Conservation (phyloP, 2,888 invertebrate species). For the Nomada ruficornis region DNA sequence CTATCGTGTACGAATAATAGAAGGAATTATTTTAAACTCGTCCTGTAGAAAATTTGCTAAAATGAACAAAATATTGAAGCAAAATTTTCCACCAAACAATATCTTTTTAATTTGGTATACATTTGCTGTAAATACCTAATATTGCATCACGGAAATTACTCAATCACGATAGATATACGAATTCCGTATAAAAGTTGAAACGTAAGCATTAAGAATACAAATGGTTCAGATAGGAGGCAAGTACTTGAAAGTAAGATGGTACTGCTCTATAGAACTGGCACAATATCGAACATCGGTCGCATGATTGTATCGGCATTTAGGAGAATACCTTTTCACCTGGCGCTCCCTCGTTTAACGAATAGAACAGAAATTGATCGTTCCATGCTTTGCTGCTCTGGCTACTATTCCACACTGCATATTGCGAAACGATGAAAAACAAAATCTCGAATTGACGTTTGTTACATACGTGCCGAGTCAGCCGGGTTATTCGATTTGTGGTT, state of each 20-base stretch:
- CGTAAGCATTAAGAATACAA: too few species aligned
- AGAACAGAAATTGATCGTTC: constrained; percentile 49
- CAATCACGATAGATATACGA: too few species aligned
- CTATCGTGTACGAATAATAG: too few species aligned
- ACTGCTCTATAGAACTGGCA: constrained; percentile 16
- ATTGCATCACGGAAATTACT: too few species aligned
- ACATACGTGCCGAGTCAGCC: constrained; percentile 20
- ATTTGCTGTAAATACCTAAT: too few species aligned
- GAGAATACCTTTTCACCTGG: constrained; percentile 73
- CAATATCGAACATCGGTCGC: constrained; percentile 46
- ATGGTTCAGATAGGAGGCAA: neutral
- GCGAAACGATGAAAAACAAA: constrained; percentile 51
- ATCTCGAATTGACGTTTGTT: constrained; percentile 38
- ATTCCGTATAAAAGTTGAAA: neutral
- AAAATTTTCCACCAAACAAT: too few species aligned
- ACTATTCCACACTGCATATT: constrained; percentile 25
- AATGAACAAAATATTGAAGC: too few species aligned
- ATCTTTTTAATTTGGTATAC: too few species aligned
- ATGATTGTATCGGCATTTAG: constrained; percentile 71
- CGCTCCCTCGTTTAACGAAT: constrained; percentile 66
- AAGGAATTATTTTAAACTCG: too few species aligned
- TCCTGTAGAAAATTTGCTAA: too few species aligned
- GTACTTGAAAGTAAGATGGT: constrained; percentile 3
- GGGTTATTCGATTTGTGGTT: constrained; percentile 41
- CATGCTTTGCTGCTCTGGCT: constrained; percentile 34